Conservation (phyloP, 2,113 vertebrate species). For the Amphiprion ocellaris region DNA sequence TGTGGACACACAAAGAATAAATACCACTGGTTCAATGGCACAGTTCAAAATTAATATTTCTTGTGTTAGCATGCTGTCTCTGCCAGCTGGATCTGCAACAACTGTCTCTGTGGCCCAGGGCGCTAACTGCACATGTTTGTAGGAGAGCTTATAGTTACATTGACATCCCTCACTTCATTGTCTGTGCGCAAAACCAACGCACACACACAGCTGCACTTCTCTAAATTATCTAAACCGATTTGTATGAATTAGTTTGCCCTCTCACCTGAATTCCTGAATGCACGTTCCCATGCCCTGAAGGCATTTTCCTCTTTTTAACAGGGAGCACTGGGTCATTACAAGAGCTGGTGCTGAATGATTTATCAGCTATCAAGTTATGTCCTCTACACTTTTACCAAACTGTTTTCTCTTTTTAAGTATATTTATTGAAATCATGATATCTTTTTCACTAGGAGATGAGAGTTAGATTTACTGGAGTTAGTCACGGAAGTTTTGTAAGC, state of each 20-base stretch:
- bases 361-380: not conserved
- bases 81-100: constrained; percentile 10
- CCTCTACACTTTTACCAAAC: not conserved
- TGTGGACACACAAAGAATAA: constrained; percentile 7
- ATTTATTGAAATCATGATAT: not conserved
- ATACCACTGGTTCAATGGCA: not conserved
- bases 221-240: not conserved
- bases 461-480: too few relatives aligned
- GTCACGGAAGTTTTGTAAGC: not conserved
- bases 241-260: constrained; percentile 10
- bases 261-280: constrained; percentile 17
- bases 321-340: not conserved
- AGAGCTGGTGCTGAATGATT: not conserved
- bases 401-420: not conserved
- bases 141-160: not conserved
- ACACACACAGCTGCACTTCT: not conserved
- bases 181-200: constrained; percentile 11
- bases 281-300: not conserved
- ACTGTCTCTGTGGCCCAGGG: constrained; percentile 9
- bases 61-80: not conserved
- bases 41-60: constrained; percentile 26
- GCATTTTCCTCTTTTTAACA: constrained; percentile 18
- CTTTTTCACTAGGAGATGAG: too few relatives aligned
- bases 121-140: constrained; percentile 1
- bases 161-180: not conserved